These are phyloP conservation scores for Aplysina aerophoba DNA, from an alignment of 37 sponge, comb jelly and placozoan genomes.

Conservation along the genomic window DNA sequence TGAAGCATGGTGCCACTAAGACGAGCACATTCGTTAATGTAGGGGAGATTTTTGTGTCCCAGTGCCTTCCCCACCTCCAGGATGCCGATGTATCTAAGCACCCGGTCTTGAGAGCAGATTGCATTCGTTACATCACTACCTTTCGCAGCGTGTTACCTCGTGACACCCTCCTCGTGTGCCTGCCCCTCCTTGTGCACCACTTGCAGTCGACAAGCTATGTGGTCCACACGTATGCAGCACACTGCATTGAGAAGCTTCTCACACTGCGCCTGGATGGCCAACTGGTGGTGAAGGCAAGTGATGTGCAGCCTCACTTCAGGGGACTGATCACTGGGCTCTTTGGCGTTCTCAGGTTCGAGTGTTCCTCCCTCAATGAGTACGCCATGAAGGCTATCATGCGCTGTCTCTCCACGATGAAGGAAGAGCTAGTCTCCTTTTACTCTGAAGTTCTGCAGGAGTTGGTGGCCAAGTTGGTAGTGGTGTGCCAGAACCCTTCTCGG, in stretches of 20 bases:
- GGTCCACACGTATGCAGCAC: slow-evolving; percentile 98
- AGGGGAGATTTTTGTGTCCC: slow-evolving; percentile 78
- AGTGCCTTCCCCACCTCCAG: slow-evolving; percentile 87
- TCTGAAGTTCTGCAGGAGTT: slow-evolving; percentile 77
- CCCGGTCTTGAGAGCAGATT: slow-evolving; percentile 86
- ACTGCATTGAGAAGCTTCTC: slow-evolving; percentile 91
- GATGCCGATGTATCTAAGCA: slow-evolving; percentile 51
- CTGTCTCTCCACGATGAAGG: slow-evolving; percentile 69
- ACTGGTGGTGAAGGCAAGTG: slow-evolving; percentile 35
- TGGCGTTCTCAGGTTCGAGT: slow-evolving; percentile 58
- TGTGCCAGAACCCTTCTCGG: slow-evolving; percentile 92
- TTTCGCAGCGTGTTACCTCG: slow-evolving; percentile 88
- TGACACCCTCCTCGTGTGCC: slow-evolving; percentile 58
- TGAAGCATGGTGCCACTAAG: slow-evolving; percentile 92
- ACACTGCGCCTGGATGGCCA: slow-evolving; percentile 51
- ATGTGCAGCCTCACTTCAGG: slow-evolving; percentile 74
- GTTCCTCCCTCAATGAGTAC: slow-evolving; percentile 93
- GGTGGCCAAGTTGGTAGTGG: slow-evolving; percentile 71
- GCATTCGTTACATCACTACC: slow-evolving; percentile 90
- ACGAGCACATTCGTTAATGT: slow-evolving; percentile 90
- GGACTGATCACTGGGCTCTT: slow-evolving; percentile 77
- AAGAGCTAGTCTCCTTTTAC: slow-evolving; percentile 53
- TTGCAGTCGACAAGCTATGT: slow-evolving; percentile 67
- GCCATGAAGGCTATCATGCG: slow-evolving; percentile 93
- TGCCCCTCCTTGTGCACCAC: slow-evolving; percentile 76